phyloP scores from a whole-genome alignment of 2,888 invertebrate species.

The Pilophorus perplexus region DNA sequence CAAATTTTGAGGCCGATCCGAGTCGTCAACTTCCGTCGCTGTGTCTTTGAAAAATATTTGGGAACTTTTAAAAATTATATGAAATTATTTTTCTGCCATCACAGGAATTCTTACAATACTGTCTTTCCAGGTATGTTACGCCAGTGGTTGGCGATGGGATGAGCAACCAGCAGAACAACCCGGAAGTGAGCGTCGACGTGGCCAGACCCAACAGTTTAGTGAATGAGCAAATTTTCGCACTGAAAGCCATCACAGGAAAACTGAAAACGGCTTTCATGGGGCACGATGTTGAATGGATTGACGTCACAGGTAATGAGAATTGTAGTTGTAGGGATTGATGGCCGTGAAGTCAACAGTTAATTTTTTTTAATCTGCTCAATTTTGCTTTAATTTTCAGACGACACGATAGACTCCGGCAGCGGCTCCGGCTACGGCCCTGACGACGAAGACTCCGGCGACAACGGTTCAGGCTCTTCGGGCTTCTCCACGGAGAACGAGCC shows the following conservation, averaged over 20 bases:
- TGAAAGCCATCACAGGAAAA: conserved; percentile 75
- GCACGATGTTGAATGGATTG: conserved; percentile 83
- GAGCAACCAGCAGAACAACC: conserved; percentile 66
- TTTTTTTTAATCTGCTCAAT: conserved; percentile 6
- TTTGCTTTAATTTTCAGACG: conserved; percentile 54
- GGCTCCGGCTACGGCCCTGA: conserved; percentile 66
- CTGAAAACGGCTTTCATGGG: conserved; percentile 88
- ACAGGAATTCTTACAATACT: no score
- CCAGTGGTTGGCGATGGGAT: conserved; percentile 66
- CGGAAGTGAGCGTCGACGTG: conserved; percentile 58
- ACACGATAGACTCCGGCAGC: conserved; percentile 64
- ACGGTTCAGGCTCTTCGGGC: conserved; percentile 42
- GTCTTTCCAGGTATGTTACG: conserved; percentile 60
- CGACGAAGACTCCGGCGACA: conserved; percentile 51
- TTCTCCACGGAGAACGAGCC: conserved; percentile 32
- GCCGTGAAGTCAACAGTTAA: background rate
- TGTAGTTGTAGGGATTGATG: conserved; percentile 5
- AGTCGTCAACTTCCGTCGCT: no score
- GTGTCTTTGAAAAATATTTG: no score
- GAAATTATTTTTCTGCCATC: no score
- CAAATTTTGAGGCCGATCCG: no score
- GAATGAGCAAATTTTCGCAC: conserved; percentile 70
- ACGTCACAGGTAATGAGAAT: conserved; percentile 51
- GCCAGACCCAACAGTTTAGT: conserved; percentile 57
- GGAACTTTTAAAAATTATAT: no score